A percentile compares a stretch with the other conserved stretches of the same genome.
Evolutionary conservation across 2,113 vertebrate genomes (phyloP).

Genomic region (Python bivittatus): DNA sequence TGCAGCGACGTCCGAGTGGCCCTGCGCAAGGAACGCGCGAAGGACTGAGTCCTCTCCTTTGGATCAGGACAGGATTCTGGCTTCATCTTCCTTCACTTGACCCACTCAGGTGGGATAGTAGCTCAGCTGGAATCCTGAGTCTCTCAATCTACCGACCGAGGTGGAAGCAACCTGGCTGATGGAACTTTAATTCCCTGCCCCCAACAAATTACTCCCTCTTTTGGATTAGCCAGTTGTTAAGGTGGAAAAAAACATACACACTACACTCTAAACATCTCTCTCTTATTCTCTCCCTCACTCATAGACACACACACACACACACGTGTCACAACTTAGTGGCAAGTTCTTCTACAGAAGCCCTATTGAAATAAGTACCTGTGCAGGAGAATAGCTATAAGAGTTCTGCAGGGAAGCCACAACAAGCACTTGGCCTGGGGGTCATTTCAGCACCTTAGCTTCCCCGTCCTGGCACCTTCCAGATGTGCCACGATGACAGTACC

Average conservation of each 20-base stretch:
- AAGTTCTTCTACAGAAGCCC: neutral
- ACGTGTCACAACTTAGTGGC: neutral
- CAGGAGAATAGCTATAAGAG: neutral
- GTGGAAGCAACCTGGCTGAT: neutral
- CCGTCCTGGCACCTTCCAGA: neutral
- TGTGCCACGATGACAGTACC: neutral
- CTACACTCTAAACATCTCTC: neutral
- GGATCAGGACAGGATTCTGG: neutral
- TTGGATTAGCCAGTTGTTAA: neutral
- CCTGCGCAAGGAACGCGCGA: constrained; percentile 44
- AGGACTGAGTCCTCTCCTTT: constrained; percentile 6
- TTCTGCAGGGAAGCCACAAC: neutral
- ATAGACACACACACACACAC: neutral
- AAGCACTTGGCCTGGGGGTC: neutral
- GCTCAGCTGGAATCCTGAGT: neutral
- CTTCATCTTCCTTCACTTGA: neutral
- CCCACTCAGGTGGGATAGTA: neutral
- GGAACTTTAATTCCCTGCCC: neutral
- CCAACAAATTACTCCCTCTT: neutral
- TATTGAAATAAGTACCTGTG: neutral
- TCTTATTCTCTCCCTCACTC: neutral
- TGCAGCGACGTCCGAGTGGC: constrained; percentile 43
- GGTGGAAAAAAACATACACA: neutral
- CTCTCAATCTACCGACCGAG: neutral
- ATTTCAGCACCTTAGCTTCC: neutral